Conservation (phyloP, 1,140 invertebrate species). For the Drosophila willistoni region DNA sequence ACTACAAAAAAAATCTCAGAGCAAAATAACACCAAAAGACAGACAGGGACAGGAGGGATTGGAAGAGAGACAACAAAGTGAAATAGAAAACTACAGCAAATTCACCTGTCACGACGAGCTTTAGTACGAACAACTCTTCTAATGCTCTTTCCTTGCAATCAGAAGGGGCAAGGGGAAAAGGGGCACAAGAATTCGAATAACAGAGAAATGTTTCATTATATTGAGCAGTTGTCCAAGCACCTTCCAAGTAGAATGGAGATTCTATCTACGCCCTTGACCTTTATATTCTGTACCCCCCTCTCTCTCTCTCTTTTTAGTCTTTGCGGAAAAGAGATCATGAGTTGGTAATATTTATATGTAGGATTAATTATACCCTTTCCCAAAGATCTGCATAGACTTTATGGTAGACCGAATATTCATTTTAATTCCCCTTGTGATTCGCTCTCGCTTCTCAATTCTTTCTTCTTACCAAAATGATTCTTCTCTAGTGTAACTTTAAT, state of each 20-base stretch:
- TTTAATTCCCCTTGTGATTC: too few species aligned
- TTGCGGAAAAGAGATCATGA: slow-evolving; percentile 30
- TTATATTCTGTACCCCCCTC: neutral
- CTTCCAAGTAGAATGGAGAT: too few species aligned
- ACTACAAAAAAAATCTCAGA: slow-evolving; percentile 8
- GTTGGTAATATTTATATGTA: slow-evolving; percentile 7
- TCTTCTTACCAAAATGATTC: slow-evolving; percentile 3
- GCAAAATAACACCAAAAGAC: neutral
- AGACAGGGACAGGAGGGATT: slow-evolving; percentile 21
- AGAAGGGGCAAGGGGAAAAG: too few species aligned
- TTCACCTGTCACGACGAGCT: slow-evolving; percentile 54
- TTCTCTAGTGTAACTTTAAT: slow-evolving; percentile 58
- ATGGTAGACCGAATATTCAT: too few species aligned
- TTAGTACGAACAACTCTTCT: neutral
- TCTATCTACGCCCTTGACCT: too few species aligned
- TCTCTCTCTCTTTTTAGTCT: slow-evolving; percentile 21
- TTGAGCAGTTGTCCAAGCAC: too few species aligned
- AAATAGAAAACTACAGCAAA: slow-evolving; percentile 24
- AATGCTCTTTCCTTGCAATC: too few species aligned
- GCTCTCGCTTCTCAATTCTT: too few species aligned
- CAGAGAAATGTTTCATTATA: too few species aligned
- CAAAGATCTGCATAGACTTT: too few species aligned
- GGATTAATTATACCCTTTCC: neutral
- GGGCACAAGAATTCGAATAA: too few species aligned
- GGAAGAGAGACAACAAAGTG: slow-evolving; percentile 1